Conservation (phyloP, 2,888 invertebrate genomes). For the Folsomia candida region DNA sequence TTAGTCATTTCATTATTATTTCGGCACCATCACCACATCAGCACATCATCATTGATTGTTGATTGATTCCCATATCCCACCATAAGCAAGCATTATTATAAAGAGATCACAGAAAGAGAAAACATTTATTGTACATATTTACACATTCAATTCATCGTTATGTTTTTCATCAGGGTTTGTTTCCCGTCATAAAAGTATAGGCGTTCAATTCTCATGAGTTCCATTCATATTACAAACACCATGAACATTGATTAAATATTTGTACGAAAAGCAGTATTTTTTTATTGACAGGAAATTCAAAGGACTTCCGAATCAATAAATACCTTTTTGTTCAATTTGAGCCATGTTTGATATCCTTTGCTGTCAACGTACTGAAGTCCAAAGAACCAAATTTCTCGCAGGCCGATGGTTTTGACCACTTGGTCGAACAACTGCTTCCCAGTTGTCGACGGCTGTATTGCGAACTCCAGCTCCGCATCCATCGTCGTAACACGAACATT, state of each 20-base stretch:
- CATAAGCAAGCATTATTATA: constrained; percentile 21
- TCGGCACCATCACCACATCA: no score
- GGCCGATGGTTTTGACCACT: constrained; percentile 98
- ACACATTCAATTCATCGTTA: no score
- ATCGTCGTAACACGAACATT: constrained; percentile 97
- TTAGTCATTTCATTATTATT: no score
- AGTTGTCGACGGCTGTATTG: constrained; percentile 98
- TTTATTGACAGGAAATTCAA: no score
- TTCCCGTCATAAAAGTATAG: no score
- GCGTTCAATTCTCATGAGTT: no score
- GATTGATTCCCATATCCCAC: background rate
- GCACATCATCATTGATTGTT: no score
- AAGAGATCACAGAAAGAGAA: background rate
- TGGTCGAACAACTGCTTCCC: constrained; percentile 99
- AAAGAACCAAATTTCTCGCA: constrained; percentile 99
- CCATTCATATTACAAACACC: no score
- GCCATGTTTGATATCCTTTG: constrained; percentile 97
- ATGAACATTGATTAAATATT: no score
- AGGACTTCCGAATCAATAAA: no score
- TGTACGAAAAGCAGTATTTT: no score
- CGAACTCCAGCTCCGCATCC: constrained; percentile 99
- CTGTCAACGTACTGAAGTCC: constrained; percentile 98
- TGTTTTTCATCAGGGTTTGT: background rate
- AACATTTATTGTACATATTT: background rate
- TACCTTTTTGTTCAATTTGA: constrained; percentile 99